Conservation (phyloP, 2,113 vertebrate species). For the Sus scrofa region T2T-Sscrofa CM000819.6:112890001-112890500, state of each 20-base stretch:
- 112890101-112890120: background rate
- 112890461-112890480: background rate
- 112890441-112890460: background rate
- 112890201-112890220: background rate
- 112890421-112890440: background rate
- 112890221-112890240: background rate
- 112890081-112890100: no score
- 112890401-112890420: background rate
- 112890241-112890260: background rate
- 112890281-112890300: background rate
- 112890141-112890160: background rate
- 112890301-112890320: background rate
- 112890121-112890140: background rate
- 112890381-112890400: background rate
- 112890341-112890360: background rate
- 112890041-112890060: no score
- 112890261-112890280: background rate
- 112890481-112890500: background rate
- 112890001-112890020: background rate
- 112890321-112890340: background rate
- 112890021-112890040: background rate
- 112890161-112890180: background rate
- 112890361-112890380: background rate
- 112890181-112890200: background rate
- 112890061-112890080: background rate